Evolutionary conservation across 1,140 invertebrate genomes (phyloP).

Genomic region (Bombus affinis): DNA sequence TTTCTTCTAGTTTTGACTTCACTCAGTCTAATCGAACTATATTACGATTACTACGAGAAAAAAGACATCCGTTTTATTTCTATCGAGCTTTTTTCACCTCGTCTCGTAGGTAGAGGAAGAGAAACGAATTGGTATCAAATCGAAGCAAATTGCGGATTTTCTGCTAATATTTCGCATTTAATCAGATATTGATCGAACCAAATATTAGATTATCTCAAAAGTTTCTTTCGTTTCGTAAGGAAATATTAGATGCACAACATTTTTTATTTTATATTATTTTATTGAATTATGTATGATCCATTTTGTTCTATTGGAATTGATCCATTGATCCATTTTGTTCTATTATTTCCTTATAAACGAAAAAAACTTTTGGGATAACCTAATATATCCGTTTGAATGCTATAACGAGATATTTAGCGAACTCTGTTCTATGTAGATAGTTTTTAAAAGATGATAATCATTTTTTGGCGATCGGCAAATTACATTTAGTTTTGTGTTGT

Average conservation of each 20-base stretch:
- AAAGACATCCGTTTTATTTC: neutral
- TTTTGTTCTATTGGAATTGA: too few species aligned
- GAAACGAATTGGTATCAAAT: slow-evolving; percentile 29
- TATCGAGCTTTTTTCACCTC: neutral
- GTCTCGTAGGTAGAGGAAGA: neutral
- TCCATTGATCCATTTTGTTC: too few species aligned
- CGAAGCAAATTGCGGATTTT: neutral
- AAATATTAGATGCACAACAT: too few species aligned
- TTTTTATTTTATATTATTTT: too few species aligned
- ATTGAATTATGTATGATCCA: too few species aligned
- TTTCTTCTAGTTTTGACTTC: slow-evolving; percentile 1
- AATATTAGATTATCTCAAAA: too few species aligned
- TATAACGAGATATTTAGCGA: neutral
- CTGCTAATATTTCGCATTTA: slow-evolving; percentile 7
- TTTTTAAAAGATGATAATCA: neutral
- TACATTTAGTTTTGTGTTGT: neutral
- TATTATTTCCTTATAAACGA: too few species aligned
- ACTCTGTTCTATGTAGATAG: neutral
- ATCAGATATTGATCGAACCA: neutral
- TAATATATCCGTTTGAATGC: neutral
- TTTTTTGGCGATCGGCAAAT: neutral
- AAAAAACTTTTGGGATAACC: too few species aligned
- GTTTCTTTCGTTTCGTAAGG: too few species aligned
- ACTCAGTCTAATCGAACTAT: slow-evolving; percentile 1
- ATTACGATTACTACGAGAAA: slow-evolving; percentile 3